Conservation (phyloP, 2,888 invertebrate genomes). For the Listrodromus nycthemerus region DNA sequence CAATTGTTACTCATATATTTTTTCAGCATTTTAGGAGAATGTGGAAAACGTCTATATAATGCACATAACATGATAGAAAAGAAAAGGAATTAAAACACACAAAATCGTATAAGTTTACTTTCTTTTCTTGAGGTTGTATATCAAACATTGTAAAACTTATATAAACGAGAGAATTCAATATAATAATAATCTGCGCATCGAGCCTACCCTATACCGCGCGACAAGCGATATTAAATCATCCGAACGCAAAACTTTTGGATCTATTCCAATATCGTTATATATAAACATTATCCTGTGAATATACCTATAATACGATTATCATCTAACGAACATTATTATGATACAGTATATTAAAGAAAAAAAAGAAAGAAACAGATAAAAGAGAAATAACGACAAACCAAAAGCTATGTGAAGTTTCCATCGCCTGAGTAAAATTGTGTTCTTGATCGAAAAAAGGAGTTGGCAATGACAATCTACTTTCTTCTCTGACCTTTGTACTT, state of each 20-base stretch:
- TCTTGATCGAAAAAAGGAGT: slow-evolving; percentile 70
- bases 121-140: slow-evolving; percentile 27
- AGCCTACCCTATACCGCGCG: slow-evolving; percentile 35
- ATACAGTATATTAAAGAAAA: slow-evolving; percentile 65
- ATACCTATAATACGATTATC: slow-evolving; percentile 61
- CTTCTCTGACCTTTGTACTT: slow-evolving; percentile 44
- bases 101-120: slow-evolving; percentile 14
- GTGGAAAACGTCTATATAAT: slow-evolving; percentile 10
- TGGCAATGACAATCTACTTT: slow-evolving; percentile 31
- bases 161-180: slow-evolving; percentile 14
- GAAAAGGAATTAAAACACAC: slow-evolving; percentile 7
- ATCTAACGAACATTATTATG: slow-evolving; percentile 68
- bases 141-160: slow-evolving; percentile 37
- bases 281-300: slow-evolving; percentile 41
- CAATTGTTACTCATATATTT: slow-evolving; percentile 36
- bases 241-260: slow-evolving; percentile 15
- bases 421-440: slow-evolving; percentile 78
- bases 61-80: slow-evolving; percentile 14
- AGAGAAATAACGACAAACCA: slow-evolving; percentile 56
- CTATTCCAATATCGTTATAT: slow-evolving; percentile 24
- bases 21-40: slow-evolving; percentile 30
- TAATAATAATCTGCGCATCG: slow-evolving; percentile 35
- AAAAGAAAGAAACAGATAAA: slow-evolving; percentile 43
- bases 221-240: slow-evolving; percentile 38
- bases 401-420: slow-evolving; percentile 78